Evolutionary conservation across 2,888 invertebrate genomes (phyloP).

Genomic region (Parnassius orleans): DNA sequence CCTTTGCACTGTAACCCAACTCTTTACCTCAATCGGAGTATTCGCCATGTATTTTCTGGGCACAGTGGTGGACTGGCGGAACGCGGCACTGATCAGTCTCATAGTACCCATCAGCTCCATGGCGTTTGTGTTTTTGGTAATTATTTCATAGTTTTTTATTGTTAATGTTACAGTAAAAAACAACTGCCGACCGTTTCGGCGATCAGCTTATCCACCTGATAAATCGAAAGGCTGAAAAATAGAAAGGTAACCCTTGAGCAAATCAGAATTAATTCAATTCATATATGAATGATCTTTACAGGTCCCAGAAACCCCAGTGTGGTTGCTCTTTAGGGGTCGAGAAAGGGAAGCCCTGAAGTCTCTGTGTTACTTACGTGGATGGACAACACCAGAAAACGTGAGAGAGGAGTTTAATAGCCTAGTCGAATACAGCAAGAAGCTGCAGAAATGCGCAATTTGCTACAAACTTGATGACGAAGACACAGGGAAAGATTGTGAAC

Average conservation of each 20-base stretch:
- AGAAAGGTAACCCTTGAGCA: no score
- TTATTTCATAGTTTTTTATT: neutral
- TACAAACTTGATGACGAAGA: slow-evolving; percentile 40
- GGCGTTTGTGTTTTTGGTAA: slow-evolving; percentile 71
- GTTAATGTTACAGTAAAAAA: neutral
- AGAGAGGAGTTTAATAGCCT: slow-evolving; percentile 73
- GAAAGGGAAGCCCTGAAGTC: slow-evolving; percentile 75
- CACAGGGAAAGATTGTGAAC: slow-evolving; percentile 47
- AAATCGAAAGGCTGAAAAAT: no score
- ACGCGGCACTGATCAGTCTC: slow-evolving; percentile 71
- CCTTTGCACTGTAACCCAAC: slow-evolving; percentile 69
- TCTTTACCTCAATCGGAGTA: slow-evolving; percentile 70
- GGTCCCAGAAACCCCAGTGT: slow-evolving; percentile 81
- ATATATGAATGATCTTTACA: slow-evolving; percentile 33
- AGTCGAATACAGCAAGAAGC: slow-evolving; percentile 56
- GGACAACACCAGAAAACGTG: slow-evolving; percentile 71
- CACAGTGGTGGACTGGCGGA: slow-evolving; percentile 71
- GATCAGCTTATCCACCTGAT: no score
- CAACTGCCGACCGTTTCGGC: no score
- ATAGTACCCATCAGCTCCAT: slow-evolving; percentile 72
- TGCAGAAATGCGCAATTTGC: slow-evolving; percentile 61
- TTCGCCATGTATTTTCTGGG: slow-evolving; percentile 75
- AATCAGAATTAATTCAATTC: no score
- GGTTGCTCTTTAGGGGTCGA: slow-evolving; percentile 74
- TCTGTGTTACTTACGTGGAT: slow-evolving; percentile 78